These are phyloP conservation scores for Tubiluchus corallicola DNA, from an alignment of 2,888 invertebrate genomes.

Conservation along the genomic window DNA sequence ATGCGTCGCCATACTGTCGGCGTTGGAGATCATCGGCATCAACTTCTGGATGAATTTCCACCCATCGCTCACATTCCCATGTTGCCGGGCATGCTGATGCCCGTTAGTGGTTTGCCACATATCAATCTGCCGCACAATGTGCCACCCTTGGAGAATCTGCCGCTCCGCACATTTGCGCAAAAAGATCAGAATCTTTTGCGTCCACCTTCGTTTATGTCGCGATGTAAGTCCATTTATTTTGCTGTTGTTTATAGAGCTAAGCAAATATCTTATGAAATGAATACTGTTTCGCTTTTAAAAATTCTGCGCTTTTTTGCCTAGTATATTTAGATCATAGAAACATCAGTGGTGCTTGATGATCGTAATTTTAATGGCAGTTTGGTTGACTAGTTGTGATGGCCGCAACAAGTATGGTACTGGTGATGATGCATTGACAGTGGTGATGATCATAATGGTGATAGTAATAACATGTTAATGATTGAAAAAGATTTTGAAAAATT, in stretches of 20 bases:
- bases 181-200: conserved; percentile 83
- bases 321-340: too few relatives aligned
- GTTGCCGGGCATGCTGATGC: conserved; percentile 12
- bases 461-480: too few relatives aligned
- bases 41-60: conserved; percentile 33
- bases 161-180: conserved; percentile 62
- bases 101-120: conserved; percentile 42
- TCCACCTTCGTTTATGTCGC: conserved; percentile 68
- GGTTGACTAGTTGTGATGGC: too few relatives aligned
- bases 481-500: too few relatives aligned
- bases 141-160: conserved; percentile 61
- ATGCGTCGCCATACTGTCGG: conserved; percentile 79
- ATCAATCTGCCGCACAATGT: conserved; percentile 66
- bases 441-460: too few relatives aligned
- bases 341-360: too few relatives aligned
- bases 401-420: too few relatives aligned
- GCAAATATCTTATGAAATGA: too few relatives aligned
- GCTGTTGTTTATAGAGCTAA: background rate
- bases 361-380: too few relatives aligned
- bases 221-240: conserved; percentile 17
- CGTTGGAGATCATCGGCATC: conserved; percentile 62
- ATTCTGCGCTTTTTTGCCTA: too few relatives aligned
- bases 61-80: conserved; percentile 11
- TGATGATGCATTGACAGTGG: too few relatives aligned
- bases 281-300: too few relatives aligned